phyloP scores from a whole-genome alignment of 2,113 vertebrate species.

The Anhinga anhinga region DNA sequence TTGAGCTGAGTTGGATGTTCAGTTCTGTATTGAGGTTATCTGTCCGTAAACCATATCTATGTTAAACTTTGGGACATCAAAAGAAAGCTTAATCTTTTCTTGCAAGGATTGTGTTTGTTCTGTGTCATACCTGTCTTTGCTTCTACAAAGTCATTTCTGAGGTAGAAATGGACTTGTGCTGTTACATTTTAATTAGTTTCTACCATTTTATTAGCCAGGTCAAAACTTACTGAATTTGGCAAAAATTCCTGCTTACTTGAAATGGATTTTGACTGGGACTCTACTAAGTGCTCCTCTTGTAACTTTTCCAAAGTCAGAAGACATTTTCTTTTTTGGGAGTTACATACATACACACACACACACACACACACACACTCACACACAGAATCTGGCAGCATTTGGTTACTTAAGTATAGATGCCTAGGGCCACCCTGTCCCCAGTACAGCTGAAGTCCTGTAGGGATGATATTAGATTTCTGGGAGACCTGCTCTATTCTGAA shows the following conservation, averaged over 20 bases:
- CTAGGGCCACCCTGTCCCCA: fast-evolving
- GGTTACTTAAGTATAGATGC: fast-evolving
- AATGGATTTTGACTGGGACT: not conserved
- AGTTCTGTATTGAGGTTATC: not conserved
- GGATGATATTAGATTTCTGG: not conserved
- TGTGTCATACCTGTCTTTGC: not conserved
- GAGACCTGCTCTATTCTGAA: not conserved
- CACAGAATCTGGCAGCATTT: not conserved
- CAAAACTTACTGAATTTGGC: not conserved
- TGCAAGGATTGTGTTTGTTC: not conserved
- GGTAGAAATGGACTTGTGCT: not conserved
- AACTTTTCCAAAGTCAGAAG: not conserved
- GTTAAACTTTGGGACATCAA: not conserved
- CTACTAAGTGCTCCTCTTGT: not conserved
- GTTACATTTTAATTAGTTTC: not conserved
- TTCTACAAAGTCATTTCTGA: not conserved
- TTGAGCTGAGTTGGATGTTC: not conserved
- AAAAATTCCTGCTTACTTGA: not conserved
- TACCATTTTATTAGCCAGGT: not conserved
- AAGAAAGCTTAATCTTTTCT: not conserved
- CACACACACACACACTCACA: not conserved
- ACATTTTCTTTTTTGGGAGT: not conserved
- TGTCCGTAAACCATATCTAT: not conserved
- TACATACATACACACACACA: not conserved
- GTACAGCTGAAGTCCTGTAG: not conserved